phyloP scores from a whole-genome alignment of 2,888 invertebrate species.

The Notodonta ziczac region DNA sequence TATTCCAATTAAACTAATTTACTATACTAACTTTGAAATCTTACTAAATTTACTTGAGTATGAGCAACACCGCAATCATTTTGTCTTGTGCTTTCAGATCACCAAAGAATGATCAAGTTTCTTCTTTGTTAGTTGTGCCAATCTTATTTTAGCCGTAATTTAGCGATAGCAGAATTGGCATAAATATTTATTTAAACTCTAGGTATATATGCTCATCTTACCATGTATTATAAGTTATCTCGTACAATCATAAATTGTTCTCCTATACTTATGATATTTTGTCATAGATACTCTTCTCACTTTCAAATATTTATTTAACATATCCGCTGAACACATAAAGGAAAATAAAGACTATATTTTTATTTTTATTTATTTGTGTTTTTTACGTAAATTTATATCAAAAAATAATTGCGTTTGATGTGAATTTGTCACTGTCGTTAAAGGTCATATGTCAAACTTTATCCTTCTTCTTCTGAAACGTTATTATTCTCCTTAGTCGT shows the following conservation, averaged over 20 bases:
- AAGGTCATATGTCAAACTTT: constrained; percentile 13
- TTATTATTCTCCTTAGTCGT: constrained; percentile 19
- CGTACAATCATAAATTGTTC: background rate
- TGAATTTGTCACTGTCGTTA: constrained; percentile 30
- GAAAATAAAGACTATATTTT: constrained; percentile 24
- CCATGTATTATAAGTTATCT: background rate
- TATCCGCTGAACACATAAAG: constrained; percentile 12
- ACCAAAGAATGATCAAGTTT: too few relatives aligned
- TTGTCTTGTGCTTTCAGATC: too few relatives aligned
- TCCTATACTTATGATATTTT: too few relatives aligned
- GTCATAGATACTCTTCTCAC: background rate
- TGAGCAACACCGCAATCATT: too few relatives aligned
- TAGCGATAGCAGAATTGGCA: too few relatives aligned
- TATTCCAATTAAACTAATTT: too few relatives aligned
- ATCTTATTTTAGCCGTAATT: too few relatives aligned
- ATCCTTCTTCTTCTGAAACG: constrained; percentile 24
- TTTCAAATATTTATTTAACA: constrained; percentile 3
- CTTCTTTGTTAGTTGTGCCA: too few relatives aligned
- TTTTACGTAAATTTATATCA: constrained; percentile 24
- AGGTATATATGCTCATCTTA: background rate
- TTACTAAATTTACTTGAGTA: too few relatives aligned
- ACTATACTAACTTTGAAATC: too few relatives aligned
- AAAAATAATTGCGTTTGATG: constrained; percentile 35
- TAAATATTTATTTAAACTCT: too few relatives aligned
- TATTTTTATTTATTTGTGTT: constrained; percentile 35